Conservation (phyloP, 92 coral and sea anemone species). For the Paramuricea clavata region DNA sequence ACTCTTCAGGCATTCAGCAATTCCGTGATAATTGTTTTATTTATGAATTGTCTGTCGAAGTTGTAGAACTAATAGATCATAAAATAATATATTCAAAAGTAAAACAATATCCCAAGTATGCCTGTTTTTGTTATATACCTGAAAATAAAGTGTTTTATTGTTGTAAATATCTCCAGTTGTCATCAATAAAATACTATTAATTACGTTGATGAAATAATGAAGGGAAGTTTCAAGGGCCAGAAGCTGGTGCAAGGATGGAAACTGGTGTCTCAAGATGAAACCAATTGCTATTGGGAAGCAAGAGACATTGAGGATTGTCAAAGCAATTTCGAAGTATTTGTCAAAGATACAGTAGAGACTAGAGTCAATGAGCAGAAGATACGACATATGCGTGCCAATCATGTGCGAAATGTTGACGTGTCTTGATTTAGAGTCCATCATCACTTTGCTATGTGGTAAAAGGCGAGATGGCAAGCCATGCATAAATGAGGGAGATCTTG, state of each 20-base stretch:
- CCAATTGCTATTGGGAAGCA: background rate
- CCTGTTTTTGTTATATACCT: too few species aligned
- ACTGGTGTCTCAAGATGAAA: background rate
- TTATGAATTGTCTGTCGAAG: too few species aligned
- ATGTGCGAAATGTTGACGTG: constrained; percentile 2
- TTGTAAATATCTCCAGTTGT: too few species aligned
- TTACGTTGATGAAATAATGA: background rate
- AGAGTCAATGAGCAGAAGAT: background rate
- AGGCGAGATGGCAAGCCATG: background rate
- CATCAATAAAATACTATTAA: too few species aligned
- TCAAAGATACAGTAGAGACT: background rate
- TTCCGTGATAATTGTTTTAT: too few species aligned
- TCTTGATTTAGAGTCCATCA: background rate
- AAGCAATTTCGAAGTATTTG: background rate
- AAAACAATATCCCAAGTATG: too few species aligned
- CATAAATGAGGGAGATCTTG: background rate
- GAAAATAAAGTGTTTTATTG: too few species aligned
- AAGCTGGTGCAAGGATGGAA: constrained; percentile 1
- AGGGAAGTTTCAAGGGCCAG: background rate
- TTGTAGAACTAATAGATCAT: too few species aligned
- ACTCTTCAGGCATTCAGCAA: too few species aligned
- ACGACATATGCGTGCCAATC: background rate
- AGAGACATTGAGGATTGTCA: background rate
- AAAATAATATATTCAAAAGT: too few species aligned
- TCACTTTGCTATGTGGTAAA: background rate